Conservation (phyloP, 2,797 vertebrate genomes). For the Selene dorsalis region DNA sequence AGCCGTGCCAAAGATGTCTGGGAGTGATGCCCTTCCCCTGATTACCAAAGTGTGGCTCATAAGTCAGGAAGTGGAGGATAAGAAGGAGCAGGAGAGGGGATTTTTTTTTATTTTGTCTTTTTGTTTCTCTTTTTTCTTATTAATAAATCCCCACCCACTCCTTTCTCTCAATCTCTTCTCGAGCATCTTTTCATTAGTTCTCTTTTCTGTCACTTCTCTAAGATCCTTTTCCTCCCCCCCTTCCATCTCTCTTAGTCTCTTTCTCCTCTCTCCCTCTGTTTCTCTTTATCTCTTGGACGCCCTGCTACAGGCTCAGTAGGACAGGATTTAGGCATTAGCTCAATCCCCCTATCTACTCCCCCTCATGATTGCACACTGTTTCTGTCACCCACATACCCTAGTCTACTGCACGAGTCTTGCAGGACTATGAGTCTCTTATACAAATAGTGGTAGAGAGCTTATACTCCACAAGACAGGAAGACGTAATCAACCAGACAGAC, state of each 20-base stretch:
- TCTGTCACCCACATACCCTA: constrained; percentile 68
- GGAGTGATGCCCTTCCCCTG: constrained; percentile 80
- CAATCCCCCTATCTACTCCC: constrained; percentile 77
- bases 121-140: constrained; percentile 52
- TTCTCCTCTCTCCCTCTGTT: constrained; percentile 54
- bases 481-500: constrained; percentile 53
- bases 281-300: constrained; percentile 74
- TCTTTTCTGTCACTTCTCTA: constrained; percentile 43
- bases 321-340: constrained; percentile 79
- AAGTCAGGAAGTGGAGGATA: constrained; percentile 67
- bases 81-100: constrained; percentile 19
- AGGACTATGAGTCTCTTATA: constrained; percentile 54
- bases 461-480: constrained; percentile 54
- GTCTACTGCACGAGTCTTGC: constrained; percentile 64
- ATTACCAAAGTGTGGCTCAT: constrained; percentile 78
- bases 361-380: constrained; percentile 76
- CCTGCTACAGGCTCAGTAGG: constrained; percentile 74
- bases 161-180: constrained; percentile 31
- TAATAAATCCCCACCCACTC: constrained; percentile 47
- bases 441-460: constrained; percentile 53
- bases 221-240: constrained; percentile 27
- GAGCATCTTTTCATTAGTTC: constrained; percentile 46
- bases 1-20: constrained; percentile 80
- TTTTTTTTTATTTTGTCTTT: constrained; percentile 38
- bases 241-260: constrained; percentile 34